Base-by-base conservation (phyloP, 2,797 vertebrate species). In the Malurus leucopterus region DNA sequence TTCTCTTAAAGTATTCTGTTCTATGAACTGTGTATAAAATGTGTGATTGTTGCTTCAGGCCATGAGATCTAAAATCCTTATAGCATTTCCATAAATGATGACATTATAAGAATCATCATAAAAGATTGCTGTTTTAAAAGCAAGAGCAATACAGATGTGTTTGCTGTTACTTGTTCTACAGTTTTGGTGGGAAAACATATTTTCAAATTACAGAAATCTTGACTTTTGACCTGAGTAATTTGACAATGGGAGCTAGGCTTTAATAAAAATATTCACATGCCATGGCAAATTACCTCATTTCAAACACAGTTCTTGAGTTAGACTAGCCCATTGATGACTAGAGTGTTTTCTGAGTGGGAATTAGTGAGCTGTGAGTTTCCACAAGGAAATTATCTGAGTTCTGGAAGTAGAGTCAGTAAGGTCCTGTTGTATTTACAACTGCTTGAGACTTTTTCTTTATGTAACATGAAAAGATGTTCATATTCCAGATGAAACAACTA, bases 281-380 rank as follows among this genome's bases (percentile, higher is more conserved):
- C 3, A 7, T 19, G 21, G 15, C 3, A 70, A 57, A 61, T 57
- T 53, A 36, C 10, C 11, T 41, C 7, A 63, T 75, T 75, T 67
- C 44, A 76, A 83, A 17, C 3, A n/a, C 11, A 20, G 4, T 4
- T 79, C 32, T 83, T 34, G 29, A 80, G 21, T 87, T 73, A 61
- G 7, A 32, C 26, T 69, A 1, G 0, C 9, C 11, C 12, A 69
- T 3, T 65, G 30, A 8, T 36, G 15, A 72, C 8, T 15, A 47
- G 40, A 73, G 3, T 27, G 22, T 72, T 78, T 84, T 67, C 49
- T 65, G 51, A 50, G 30, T 50, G 19, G 15, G 5, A 62, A 18
- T 68, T 65, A 41, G 8, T 40, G 30, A 69, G 24, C 34, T 65
- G 15, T 20, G 22, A 30, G 26, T 36, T 78, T 72, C 17, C 32